Evolutionary conservation across 2,888 invertebrate species (phyloP).

Genomic region (Nipponacmea schrenckii): DNA sequence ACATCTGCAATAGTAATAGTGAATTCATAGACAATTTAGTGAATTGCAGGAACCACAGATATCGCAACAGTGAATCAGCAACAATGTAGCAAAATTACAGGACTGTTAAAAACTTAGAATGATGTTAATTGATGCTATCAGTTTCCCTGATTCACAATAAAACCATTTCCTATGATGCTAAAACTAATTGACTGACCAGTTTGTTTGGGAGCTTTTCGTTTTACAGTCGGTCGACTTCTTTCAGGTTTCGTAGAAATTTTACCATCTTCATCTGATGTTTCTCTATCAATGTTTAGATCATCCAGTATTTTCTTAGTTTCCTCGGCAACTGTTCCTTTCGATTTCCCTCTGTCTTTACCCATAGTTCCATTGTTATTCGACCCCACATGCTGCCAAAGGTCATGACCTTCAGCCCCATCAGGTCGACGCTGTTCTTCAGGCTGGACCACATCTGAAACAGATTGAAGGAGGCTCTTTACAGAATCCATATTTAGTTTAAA

Average conservation of each 20-base stretch:
- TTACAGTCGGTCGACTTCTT: slow-evolving; percentile 39
- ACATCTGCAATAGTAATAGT: no score
- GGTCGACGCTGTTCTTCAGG: slow-evolving; percentile 13
- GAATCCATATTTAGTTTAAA: no score
- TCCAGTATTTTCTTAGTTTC: slow-evolving; percentile 32
- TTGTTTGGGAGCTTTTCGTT: slow-evolving; percentile 53
- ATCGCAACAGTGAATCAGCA: no score
- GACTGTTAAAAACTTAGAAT: no score
- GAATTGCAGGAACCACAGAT: no score
- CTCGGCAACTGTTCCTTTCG: slow-evolving; percentile 63
- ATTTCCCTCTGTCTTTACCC: not conserved
- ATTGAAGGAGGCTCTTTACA: no score
- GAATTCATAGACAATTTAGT: no score
- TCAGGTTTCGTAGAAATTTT: slow-evolving; percentile 23
- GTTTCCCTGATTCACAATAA: no score
- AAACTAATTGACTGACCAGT: slow-evolving; percentile 31
- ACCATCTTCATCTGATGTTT: slow-evolving; percentile 22
- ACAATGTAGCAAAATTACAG: no score
- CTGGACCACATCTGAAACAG: not conserved
- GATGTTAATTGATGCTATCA: no score
- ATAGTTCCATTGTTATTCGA: slow-evolving; percentile 68
- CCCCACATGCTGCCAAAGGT: not conserved
- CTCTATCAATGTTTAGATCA: slow-evolving; percentile 23
- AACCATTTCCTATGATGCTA: no score
- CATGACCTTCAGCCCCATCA: slow-evolving; percentile 26